Conservation (phyloP, 1,140 invertebrate genomes). For the Dryas iulia region DNA sequence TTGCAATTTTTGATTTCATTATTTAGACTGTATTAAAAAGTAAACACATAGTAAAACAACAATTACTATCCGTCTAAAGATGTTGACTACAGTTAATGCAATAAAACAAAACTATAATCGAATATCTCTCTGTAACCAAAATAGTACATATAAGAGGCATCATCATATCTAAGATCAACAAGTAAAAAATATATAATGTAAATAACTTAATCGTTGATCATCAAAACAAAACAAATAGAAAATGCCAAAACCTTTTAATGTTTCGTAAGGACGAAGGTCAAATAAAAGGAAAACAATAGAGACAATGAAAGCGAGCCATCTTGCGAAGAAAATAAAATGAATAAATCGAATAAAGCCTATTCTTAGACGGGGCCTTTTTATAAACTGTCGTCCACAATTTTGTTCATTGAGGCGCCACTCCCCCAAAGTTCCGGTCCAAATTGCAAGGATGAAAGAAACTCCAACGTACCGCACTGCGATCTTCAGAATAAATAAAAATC, state of each 20-base stretch:
- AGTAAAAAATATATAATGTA: neutral
- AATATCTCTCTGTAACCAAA: neutral
- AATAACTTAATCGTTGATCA: slow-evolving; percentile 9
- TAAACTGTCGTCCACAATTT: slow-evolving; percentile 53
- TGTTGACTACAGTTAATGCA: too few relatives aligned
- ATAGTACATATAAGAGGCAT: neutral
- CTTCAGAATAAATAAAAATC: slow-evolving; percentile 28
- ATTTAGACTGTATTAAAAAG: too few relatives aligned
- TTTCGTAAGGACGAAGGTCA: slow-evolving; percentile 29
- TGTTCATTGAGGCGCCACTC: slow-evolving; percentile 46
- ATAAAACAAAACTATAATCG: too few relatives aligned
- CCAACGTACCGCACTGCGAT: slow-evolving; percentile 27
- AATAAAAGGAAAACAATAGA: slow-evolving; percentile 49
- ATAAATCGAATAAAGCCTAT: slow-evolving; percentile 63
- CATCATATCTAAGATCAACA: neutral
- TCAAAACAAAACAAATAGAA: slow-evolving; percentile 25
- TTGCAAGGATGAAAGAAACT: slow-evolving; percentile 53
- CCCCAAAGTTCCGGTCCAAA: slow-evolving; percentile 50
- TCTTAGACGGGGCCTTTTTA: slow-evolving; percentile 50
- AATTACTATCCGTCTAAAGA: too few relatives aligned
- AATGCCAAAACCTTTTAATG: slow-evolving; percentile 24
- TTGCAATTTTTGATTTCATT: too few relatives aligned
- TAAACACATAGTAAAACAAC: too few relatives aligned
- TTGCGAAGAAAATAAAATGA: slow-evolving; percentile 54
- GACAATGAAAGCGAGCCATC: slow-evolving; percentile 50